phyloP scores from a whole-genome alignment of 2,113 vertebrate species.

The Amphiprion ocellaris region DNA sequence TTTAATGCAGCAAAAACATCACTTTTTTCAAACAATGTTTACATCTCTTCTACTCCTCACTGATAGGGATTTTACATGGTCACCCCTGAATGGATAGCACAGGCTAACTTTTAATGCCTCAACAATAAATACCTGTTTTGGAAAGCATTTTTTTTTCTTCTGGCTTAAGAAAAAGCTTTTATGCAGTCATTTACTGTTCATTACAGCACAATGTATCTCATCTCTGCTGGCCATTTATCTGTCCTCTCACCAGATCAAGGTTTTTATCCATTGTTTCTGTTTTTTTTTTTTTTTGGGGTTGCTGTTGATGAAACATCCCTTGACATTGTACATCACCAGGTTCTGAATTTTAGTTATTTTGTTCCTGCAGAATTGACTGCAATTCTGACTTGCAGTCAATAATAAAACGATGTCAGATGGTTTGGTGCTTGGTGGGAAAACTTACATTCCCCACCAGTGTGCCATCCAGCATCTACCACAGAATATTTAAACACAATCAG shows the following conservation, averaged over 20 bases:
- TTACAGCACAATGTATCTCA: slow-evolving; percentile 81
- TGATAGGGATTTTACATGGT: slow-evolving; percentile 58
- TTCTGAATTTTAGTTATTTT: slow-evolving; percentile 65
- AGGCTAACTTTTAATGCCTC: slow-evolving; percentile 73
- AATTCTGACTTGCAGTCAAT: not conserved
- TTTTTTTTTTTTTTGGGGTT: slow-evolving; percentile 14
- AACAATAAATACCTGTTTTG: slow-evolving; percentile 64
- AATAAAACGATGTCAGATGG: not conserved
- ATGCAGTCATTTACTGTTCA: slow-evolving; percentile 80
- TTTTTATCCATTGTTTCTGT: slow-evolving; percentile 17
- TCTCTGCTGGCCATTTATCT: slow-evolving; percentile 57
- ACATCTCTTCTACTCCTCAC: slow-evolving; percentile 30
- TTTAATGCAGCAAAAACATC: too few relatives aligned
- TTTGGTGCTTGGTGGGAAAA: slow-evolving; percentile 14
- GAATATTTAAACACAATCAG: slow-evolving; percentile 39
- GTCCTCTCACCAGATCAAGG: slow-evolving; percentile 30
- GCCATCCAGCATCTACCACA: slow-evolving; percentile 14
- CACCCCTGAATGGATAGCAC: slow-evolving; percentile 75
- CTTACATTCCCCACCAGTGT: slow-evolving; percentile 13
- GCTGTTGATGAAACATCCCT: slow-evolving; percentile 46
- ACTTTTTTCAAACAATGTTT: not conserved
- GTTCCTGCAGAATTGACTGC: too few relatives aligned
- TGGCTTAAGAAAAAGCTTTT: slow-evolving; percentile 80
- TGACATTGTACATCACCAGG: slow-evolving; percentile 49
- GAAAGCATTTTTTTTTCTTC: slow-evolving; percentile 10